Percentiles rank a stretch among this genome's conserved stretches.
Conservation (phyloP, 2,113 vertebrate species). For the Phalacrocorax pelagicus region DNA sequence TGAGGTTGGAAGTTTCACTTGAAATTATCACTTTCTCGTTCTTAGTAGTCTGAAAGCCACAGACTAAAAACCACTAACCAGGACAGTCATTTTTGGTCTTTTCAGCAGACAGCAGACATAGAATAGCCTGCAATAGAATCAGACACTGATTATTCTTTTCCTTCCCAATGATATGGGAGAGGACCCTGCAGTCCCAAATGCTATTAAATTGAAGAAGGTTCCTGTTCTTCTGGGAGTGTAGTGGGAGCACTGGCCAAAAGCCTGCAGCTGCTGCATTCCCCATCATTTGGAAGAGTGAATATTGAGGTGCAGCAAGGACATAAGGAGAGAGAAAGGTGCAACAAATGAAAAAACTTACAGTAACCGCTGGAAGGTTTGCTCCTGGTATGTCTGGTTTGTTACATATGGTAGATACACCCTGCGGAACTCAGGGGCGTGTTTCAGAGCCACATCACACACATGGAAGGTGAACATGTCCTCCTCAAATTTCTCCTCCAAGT, state of each 20-base stretch:
- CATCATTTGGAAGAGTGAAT: background rate
- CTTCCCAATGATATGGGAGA: background rate
- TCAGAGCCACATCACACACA: constrained; percentile 89
- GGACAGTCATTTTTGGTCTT: background rate
- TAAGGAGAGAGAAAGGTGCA: background rate
- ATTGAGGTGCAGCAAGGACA: background rate
- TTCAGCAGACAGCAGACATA: background rate
- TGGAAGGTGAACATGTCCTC: constrained; percentile 86
- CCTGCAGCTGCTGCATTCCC: background rate
- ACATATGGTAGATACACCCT: constrained; percentile 93
- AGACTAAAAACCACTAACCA: background rate
- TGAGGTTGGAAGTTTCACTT: background rate
- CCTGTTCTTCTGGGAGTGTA: background rate
- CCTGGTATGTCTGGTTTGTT: constrained; percentile 97
- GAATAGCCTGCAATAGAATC: background rate
- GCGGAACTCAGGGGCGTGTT: constrained; percentile 84
- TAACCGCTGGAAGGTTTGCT: constrained; percentile 89
- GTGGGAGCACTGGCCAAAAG: background rate
- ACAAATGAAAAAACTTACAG: constrained; percentile 78
- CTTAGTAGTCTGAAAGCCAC: background rate
- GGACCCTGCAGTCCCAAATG: background rate
- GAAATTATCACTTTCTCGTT: background rate
- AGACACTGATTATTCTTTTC: background rate
- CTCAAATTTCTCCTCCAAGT: constrained; percentile 92
- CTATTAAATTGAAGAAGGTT: background rate